Conservation (phyloP, 1,140 invertebrate genomes). For the Hermatobates lingyangjiaoensis region DNA sequence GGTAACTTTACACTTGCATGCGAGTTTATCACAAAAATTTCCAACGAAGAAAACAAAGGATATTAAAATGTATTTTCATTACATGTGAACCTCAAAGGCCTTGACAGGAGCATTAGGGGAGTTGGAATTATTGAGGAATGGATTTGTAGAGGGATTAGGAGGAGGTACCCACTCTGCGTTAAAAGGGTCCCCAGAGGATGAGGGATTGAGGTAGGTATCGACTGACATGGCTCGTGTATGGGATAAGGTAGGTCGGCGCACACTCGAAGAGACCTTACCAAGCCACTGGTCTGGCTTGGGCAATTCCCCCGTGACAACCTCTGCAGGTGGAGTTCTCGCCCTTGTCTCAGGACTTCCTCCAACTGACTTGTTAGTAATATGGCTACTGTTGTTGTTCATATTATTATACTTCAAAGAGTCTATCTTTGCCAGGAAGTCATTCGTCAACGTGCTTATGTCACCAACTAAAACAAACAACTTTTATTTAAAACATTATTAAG, state of each 20-base stretch:
- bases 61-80: too few species aligned
- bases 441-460: slow-evolving; percentile 16
- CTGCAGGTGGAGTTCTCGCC: slow-evolving; percentile 21
- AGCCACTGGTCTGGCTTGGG: slow-evolving; percentile 61
- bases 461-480: slow-evolving; percentile 5
- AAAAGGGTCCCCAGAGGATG: slow-evolving; percentile 49
- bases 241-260: slow-evolving; percentile 26
- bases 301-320: slow-evolving; percentile 24
- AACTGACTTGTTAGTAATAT: slow-evolving; percentile 21
- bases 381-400: slow-evolving; percentile 18
- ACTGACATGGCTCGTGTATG: slow-evolving; percentile 39
- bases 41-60: too few species aligned
- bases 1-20: too few species aligned
- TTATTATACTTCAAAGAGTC: slow-evolving; percentile 23
- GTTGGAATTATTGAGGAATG: slow-evolving; percentile 23
- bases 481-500: too few species aligned
- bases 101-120: slow-evolving; percentile 27
- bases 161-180: slow-evolving; percentile 60
- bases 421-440: slow-evolving; percentile 25
- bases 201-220: slow-evolving; percentile 19
- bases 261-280: slow-evolving; percentile 39
- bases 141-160: slow-evolving; percentile 22
- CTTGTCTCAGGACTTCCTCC: slow-evolving; percentile 25
- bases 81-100: slow-evolving; percentile 37
- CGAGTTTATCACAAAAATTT: too few species aligned